Base-by-base conservation (phyloP, 2,888 invertebrate species). In the Clitarchus hookeri region DNA sequence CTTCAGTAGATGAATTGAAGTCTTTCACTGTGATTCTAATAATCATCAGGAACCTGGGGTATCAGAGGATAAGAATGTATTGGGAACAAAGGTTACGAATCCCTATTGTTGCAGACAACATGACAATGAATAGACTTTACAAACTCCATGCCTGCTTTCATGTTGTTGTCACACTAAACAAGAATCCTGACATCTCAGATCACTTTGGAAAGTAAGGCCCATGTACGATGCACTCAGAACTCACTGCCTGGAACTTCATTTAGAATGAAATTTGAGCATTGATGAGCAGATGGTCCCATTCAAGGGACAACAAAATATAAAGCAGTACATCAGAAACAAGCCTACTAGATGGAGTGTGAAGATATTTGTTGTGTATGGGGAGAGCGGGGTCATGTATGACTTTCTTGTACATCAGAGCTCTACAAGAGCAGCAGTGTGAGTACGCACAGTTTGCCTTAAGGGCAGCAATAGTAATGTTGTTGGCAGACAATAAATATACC, bases 281-380 rank as follows among this genome's bases (percentile, higher is more conserved):
- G 88, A 89, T 88, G 88, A 89, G 83, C 86, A 86, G 84, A 89
- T 89, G 87, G 87, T 89, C 6, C 89, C 89, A 19, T 89, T 89
- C 87, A 89, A 85, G 79, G 88, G 89, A 36, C 26, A 87, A 19
- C 85, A 88, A 36, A 84, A 44, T 53, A 65, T 88, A 79, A 84
- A 65, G 79, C 85, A 65, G 84, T 87, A 16, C 36, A 82, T 26
- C 84, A 83, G 9, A 79, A 82, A 8, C 84, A 87, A 86, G 13
- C 86, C 84, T 13, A 84, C 36, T 12, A 44, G 16, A 19, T 88
- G 87, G 88, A 88, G 44, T 84, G 87, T 80, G n/a, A 89, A 89
- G 87, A 85, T 88, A 13, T 89, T 88, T 88, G 77, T 48, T 48
- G 6, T 48, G 48, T 48, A 12, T 12, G 65, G 65, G 23, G 65